phyloP scores from a whole-genome alignment of 2,888 invertebrate genomes.

The Tenthredo distinguenda region DNA sequence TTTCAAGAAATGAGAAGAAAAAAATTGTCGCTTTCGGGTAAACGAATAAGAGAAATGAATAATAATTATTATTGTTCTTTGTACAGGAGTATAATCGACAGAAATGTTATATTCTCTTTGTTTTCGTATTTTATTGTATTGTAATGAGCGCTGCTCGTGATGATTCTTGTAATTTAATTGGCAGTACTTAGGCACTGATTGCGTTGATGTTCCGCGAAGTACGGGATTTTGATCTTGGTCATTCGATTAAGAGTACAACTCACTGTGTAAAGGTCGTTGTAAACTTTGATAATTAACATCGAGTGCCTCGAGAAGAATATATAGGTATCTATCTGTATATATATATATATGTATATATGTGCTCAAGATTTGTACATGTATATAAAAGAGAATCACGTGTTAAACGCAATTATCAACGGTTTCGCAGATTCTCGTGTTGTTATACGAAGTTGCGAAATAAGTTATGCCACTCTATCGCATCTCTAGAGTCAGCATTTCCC shows the following conservation, averaged over 20 bases:
- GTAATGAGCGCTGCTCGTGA: constrained; percentile 31
- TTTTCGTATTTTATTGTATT: constrained; percentile 29
- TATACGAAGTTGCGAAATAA: not conserved
- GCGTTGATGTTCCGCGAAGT: constrained; percentile 29
- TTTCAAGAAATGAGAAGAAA: constrained; percentile 8
- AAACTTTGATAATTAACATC: constrained; percentile 41
- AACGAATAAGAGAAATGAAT: constrained; percentile 14
- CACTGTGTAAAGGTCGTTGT: constrained; percentile 15
- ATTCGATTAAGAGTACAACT: constrained; percentile 36
- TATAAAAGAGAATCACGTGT: not conserved
- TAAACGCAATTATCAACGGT: not conserved
- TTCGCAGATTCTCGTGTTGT: not conserved
- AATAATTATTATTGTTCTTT: constrained; percentile 32
- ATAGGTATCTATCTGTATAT: not conserved
- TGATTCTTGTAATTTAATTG: constrained; percentile 37
- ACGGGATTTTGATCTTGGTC: constrained; percentile 38
- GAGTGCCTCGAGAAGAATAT: not conserved
- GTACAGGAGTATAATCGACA: not conserved
- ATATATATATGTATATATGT: not conserved
- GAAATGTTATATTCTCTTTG: constrained; percentile 39
- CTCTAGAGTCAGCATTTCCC: constrained; percentile 13
- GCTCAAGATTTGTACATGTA: not conserved
- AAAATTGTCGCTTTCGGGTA: constrained; percentile 13
- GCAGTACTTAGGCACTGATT: constrained; percentile 38
- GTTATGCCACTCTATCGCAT: not conserved